Percentiles rank a stretch among this genome's conserved stretches.
phyloP scores from a whole-genome alignment of 2,113 vertebrate species.

The Melanostigma gelatinosum region DNA sequence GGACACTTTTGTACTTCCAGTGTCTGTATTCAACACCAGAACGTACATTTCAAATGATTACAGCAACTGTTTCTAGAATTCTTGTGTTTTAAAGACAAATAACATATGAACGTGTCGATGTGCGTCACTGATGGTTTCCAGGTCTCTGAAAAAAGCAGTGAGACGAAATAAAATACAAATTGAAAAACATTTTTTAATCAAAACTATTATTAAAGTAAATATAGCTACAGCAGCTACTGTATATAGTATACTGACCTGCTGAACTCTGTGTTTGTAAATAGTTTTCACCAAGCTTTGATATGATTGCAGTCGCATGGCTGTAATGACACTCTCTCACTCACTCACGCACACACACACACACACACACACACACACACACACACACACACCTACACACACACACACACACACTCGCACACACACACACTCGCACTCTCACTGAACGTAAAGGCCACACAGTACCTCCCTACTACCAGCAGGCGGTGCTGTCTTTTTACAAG shows the following conservation, averaged over 20 bases:
- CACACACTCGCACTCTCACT: background rate
- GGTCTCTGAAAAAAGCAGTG: background rate
- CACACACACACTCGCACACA: background rate
- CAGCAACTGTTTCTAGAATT: background rate
- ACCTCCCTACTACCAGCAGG: constrained; percentile 25
- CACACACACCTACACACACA: background rate
- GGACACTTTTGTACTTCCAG: background rate
- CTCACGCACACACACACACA: background rate
- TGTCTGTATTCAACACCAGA: background rate
- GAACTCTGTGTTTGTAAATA: constrained; percentile 18
- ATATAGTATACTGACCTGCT: background rate
- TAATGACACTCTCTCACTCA: background rate
- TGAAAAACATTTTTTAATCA: background rate
- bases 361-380: background rate
- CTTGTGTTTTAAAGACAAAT: constrained; percentile 8
- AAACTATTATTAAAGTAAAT: background rate
- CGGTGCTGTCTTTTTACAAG: background rate
- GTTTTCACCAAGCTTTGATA: constrained; percentile 7
- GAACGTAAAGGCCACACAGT: rapidly evolving
- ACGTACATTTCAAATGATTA: constrained; percentile 10
- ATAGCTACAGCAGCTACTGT: no score
- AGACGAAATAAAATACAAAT: background rate
- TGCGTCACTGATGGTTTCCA: background rate
- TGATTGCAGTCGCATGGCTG: background rate
- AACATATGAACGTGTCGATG: background rate